A percentile compares a stretch with the other conserved stretches of the same genome.
These are phyloP conservation scores for Calosoma granatense DNA, from an alignment of 1,140 invertebrate genomes.

Conservation along the genomic window DNA sequence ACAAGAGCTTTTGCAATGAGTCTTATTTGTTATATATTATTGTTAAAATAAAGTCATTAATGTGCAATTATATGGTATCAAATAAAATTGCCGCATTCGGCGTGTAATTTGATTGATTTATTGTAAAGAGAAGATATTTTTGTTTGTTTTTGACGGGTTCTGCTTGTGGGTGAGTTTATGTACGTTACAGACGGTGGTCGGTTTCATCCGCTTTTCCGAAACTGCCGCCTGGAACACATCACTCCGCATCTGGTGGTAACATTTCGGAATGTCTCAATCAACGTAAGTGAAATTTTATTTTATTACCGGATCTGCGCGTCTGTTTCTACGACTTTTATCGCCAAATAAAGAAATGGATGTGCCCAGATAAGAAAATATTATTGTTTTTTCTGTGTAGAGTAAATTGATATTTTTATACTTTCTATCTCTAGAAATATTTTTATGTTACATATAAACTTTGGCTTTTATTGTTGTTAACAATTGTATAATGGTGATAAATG, in stretches of 20 bases:
- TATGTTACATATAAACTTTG: background rate
- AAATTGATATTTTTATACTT: too few relatives aligned
- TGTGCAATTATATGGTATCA: too few relatives aligned
- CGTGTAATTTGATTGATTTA: background rate
- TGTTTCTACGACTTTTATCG: background rate
- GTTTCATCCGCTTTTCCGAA: constrained; percentile 49
- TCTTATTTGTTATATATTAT: too few relatives aligned
- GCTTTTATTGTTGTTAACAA: background rate
- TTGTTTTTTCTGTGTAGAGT: too few relatives aligned
- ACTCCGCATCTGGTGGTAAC: constrained; percentile 42
- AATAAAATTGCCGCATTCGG: too few relatives aligned
- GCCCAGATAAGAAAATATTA: background rate
- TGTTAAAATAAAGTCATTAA: too few relatives aligned
- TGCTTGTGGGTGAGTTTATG: too few relatives aligned
- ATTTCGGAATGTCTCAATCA: constrained; percentile 42
- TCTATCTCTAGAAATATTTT: too few relatives aligned
- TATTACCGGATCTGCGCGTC: background rate
- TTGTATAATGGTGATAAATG: background rate
- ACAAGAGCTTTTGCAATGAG: too few relatives aligned
- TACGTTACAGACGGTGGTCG: constrained; percentile 32
- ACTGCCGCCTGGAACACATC: constrained; percentile 45
- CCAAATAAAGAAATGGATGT: background rate
- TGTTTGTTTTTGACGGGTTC: too few relatives aligned
- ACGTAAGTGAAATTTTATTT: constrained; percentile 24
- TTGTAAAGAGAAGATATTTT: too few relatives aligned